Conservation (phyloP, 2,888 invertebrate genomes). For the Halocaridina rubra region DNA sequence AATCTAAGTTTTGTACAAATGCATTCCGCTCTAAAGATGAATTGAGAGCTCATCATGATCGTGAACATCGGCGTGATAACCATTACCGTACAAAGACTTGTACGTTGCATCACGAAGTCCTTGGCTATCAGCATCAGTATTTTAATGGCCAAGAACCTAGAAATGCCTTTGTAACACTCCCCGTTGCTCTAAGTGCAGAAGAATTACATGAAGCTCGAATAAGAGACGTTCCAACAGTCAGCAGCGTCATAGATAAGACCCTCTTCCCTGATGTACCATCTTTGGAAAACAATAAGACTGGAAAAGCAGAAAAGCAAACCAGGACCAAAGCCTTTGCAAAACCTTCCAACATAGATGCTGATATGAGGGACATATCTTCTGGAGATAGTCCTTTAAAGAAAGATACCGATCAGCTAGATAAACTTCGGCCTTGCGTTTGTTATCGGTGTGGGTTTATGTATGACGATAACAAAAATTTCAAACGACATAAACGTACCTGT, state of each 20-base stretch:
- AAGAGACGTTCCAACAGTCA: slow-evolving; percentile 60
- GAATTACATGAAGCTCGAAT: slow-evolving; percentile 53
- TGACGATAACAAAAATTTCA: slow-evolving; percentile 44
- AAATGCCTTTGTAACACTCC: slow-evolving; percentile 57
- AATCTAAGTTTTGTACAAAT: slow-evolving; percentile 63
- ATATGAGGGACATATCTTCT: background rate
- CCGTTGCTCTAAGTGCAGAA: slow-evolving; percentile 58
- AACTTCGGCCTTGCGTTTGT: slow-evolving; percentile 51
- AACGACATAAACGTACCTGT: slow-evolving; percentile 50
- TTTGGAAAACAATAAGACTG: slow-evolving; percentile 23
- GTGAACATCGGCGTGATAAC: slow-evolving; percentile 62
- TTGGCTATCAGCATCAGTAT: slow-evolving; percentile 60
- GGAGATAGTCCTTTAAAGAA: slow-evolving; percentile 42
- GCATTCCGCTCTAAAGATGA: slow-evolving; percentile 63
- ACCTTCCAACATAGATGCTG: slow-evolving; percentile 9
- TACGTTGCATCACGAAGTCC: slow-evolving; percentile 58
- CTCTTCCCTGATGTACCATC: slow-evolving; percentile 53
- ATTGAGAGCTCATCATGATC: slow-evolving; percentile 60
- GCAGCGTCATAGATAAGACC: slow-evolving; percentile 60
- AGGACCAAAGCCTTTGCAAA: slow-evolving; percentile 15
- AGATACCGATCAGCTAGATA: slow-evolving; percentile 39
- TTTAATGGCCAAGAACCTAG: slow-evolving; percentile 55
- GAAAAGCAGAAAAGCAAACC: slow-evolving; percentile 18
- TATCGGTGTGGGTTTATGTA: slow-evolving; percentile 57
- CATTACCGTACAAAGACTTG: slow-evolving; percentile 63